Evolutionary conservation across 2,113 vertebrate species (phyloP), one percentile per base, ranked within the genome.

Genomic region (Poeciliopsis prolifica): DNA sequence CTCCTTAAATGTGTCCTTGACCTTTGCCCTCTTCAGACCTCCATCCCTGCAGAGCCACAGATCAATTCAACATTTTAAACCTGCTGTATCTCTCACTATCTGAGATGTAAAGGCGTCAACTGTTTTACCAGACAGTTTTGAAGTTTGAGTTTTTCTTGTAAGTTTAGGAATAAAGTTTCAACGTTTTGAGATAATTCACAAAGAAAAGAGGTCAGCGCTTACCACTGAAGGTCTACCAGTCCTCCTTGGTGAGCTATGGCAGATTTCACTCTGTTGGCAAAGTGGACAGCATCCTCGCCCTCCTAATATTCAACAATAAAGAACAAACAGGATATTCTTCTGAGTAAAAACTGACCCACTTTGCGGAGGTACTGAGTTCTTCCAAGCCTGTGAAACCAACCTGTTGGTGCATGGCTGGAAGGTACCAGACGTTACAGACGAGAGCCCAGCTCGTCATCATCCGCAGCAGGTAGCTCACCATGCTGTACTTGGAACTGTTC

Each of bases 391-490:
- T 70, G 28, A 37, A 12, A 81, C 90, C 37, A 80, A 99, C 98
- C 98, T 98, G 84, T 88, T 95, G 96, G 44, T 94, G 93, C 97
- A 99, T 96, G 15, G 97, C 95, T 2, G 98, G 97, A 84, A 99
- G 74, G 86, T 99, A 99, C 98, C 98, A 99, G 42, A 98, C 97
- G 0, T 98, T 95, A 76, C 97, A 98, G 33, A 98, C 97, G 0
- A 99, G 96, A 51, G 98, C 98, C 98, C 98, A 99, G 92, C 98
- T 99, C 28, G 97, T 99, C 97, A 99, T 99, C 90, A 99, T 96
- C 68, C 96, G 94, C 87, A 99, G 95, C 79, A 99, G 91, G 79
- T 99, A 99, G 89, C 90, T 97, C 87, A 99, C 96, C 0, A 98
- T 96, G 85, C 92, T 97, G 61, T 97, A 96, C 77, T 98, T 99